Conservation (phyloP, 2,797 vertebrate species). For the Geotrypetes seraphini region DNA sequence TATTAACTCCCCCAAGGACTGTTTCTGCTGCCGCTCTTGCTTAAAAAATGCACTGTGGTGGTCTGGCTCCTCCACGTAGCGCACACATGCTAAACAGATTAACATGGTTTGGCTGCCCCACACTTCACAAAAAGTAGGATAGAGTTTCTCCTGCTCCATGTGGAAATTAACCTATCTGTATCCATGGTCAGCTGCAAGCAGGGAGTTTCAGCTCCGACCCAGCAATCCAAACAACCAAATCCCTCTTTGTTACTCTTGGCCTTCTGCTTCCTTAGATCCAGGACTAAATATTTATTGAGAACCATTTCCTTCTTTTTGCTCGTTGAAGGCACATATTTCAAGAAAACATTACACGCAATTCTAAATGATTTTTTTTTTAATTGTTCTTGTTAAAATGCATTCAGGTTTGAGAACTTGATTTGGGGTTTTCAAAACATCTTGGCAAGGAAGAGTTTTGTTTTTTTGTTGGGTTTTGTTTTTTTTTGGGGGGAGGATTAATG, state of each 20-base stretch:
- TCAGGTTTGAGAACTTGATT: no score
- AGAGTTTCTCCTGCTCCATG: constrained; percentile 66
- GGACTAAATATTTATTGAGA: constrained; percentile 50
- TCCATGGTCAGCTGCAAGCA: constrained; percentile 57
- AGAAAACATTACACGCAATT: no score
- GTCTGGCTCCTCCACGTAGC: constrained; percentile 58
- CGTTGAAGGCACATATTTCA: constrained; percentile 23
- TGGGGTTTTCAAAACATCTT: no score
- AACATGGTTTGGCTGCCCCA: constrained; percentile 70
- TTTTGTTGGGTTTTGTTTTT: no score
- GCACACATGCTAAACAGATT: constrained; percentile 85
- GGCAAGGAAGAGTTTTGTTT: no score
- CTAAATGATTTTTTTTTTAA: constrained; percentile 13
- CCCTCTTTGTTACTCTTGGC: constrained; percentile 55
- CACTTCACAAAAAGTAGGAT: constrained; percentile 62
- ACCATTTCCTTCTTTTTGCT: constrained; percentile 22
- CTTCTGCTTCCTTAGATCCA: constrained; percentile 24
- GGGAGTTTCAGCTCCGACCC: constrained; percentile 50
- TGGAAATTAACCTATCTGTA: constrained; percentile 70
- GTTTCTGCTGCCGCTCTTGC: constrained; percentile 37
- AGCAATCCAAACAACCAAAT: constrained; percentile 66
- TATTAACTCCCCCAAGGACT: constrained; percentile 50
- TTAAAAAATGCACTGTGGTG: constrained; percentile 44
- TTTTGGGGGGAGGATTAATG: no score
- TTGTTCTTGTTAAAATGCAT: constrained; percentile 8